A percentile compares a stretch with the other conserved stretches of the same genome.
phyloP scores from a whole-genome alignment of 2,797 vertebrate species.

The Pangasius larnaudii region DNA sequence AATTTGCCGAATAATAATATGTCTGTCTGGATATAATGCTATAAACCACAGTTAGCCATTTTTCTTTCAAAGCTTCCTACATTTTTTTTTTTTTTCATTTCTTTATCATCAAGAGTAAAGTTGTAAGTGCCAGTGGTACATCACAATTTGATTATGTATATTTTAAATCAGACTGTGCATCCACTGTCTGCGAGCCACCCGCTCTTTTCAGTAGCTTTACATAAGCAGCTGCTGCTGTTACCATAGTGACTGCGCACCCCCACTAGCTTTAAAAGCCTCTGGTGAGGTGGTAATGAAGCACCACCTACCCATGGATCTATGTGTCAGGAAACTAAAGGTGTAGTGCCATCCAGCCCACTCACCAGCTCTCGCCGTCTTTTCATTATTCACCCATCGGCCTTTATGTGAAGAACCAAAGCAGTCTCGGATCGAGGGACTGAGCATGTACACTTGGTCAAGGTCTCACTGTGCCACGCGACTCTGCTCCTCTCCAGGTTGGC shows the following conservation, averaged over 20 bases:
- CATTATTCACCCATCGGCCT: conserved; percentile 48
- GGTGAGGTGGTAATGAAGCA: conserved; percentile 74
- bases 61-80: background rate
- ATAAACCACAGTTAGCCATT: background rate
- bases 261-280: conserved; percentile 73
- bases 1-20: conserved; percentile 4
- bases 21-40: background rate
- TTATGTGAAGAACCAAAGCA: conserved; percentile 46
- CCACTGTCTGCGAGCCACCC: conserved; percentile 63
- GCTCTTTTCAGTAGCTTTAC: conserved; percentile 71
- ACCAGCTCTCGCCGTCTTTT: conserved; percentile 54
- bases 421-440: background rate
- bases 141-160: conserved; percentile 50
- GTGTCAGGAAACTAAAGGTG: conserved; percentile 74
- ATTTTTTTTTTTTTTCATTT: background rate
- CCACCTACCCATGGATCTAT: conserved; percentile 75
- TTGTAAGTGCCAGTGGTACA: conserved; percentile 37
- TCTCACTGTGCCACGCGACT: background rate
- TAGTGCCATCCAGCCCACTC: conserved; percentile 65
- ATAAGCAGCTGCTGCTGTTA: conserved; percentile 70
- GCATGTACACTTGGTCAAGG: conserved; percentile 3
- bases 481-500: conserved; percentile 78
- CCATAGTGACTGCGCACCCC: conserved; percentile 75
- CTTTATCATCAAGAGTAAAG: conserved; percentile 1
- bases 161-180: conserved; percentile 59